Evolutionary conservation across 1,140 invertebrate species (phyloP).

Genomic region (Bombus terrestris): DNA sequence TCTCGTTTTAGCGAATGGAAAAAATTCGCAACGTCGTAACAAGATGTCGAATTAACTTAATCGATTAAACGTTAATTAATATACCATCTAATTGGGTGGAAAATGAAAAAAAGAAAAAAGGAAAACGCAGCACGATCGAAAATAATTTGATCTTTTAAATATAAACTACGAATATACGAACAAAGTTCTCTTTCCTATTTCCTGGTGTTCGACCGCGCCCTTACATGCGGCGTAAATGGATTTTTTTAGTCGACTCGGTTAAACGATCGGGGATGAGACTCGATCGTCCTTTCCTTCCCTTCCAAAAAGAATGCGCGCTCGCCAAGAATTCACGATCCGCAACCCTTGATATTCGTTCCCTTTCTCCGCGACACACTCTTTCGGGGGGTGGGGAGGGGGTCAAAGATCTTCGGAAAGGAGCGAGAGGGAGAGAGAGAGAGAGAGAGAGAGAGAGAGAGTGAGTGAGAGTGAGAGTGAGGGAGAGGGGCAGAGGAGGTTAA

Average conservation of each 20-base stretch:
- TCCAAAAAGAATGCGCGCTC: not conserved
- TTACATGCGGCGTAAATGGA: not conserved
- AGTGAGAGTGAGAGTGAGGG: no score
- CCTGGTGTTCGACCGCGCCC: not conserved
- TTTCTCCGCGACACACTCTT: not conserved
- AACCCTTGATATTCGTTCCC: conserved; percentile 41
- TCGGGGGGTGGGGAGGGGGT: not conserved
- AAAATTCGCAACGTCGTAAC: no score
- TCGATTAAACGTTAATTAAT: no score
- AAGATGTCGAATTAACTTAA: no score
- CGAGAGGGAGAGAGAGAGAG: not conserved
- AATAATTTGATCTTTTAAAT: no score
- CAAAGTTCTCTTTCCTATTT: not conserved
- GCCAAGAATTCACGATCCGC: not conserved
- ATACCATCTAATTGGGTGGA: no score
- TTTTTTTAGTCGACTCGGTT: not conserved
- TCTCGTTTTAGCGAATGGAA: no score
- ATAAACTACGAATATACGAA: no score
- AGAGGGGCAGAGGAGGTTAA: no score
- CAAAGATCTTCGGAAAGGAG: conserved; percentile 17
- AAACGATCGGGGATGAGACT: not conserved
- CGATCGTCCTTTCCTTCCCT: not conserved
- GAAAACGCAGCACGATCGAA: no score
- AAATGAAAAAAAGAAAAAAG: no score
- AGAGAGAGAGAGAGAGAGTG: no score